Conservation (phyloP, 2,113 vertebrate genomes). For the Dromaius novaehollandiae region DNA sequence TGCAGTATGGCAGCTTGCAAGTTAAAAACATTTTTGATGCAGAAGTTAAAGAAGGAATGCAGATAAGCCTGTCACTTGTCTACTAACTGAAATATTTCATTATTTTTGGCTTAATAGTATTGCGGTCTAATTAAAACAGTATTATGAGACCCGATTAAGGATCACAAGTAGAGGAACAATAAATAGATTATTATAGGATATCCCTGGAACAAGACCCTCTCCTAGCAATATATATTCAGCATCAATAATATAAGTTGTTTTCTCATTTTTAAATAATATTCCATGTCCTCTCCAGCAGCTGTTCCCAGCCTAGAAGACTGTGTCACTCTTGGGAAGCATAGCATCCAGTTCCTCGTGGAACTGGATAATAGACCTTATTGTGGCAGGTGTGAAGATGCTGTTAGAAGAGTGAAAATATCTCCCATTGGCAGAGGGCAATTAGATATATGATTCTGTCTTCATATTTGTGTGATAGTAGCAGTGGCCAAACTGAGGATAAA, state of each 20-base stretch:
- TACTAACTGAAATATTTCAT: constrained; percentile 13
- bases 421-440: background rate
- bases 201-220: background rate
- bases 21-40: background rate
- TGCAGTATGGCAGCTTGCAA: background rate
- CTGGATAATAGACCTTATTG: background rate
- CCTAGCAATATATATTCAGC: background rate
- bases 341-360: background rate
- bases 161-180: background rate
- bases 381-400: background rate
- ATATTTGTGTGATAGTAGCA: background rate
- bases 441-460: background rate
- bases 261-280: background rate
- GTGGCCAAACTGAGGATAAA: background rate
- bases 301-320: background rate
- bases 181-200: background rate
- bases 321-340: background rate
- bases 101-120: background rate
- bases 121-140: constrained; percentile 8
- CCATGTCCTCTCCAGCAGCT: background rate
- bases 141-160: background rate
- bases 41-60: background rate
- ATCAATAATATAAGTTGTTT: background rate
- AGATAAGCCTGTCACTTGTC: background rate
- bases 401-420: background rate